Base-by-base conservation (phyloP, 2,888 invertebrate species). In the Phymatocera aterrima region DNA sequence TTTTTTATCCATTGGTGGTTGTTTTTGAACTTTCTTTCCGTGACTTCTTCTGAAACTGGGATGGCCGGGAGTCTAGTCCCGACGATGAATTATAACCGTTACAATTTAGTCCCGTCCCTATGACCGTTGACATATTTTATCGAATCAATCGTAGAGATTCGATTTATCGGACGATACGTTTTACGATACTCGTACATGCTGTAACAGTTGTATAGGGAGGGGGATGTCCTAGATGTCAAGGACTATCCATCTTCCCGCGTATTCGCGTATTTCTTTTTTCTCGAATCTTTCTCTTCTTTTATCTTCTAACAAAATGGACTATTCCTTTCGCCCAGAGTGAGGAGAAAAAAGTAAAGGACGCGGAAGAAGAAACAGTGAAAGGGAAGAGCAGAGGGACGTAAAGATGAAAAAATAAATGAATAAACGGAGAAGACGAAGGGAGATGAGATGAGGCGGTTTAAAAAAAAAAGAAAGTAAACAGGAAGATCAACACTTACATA, bases 121-220 rank as follows among this genome's bases (percentile, higher is more conserved):
- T 15, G 34, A n/a, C n/a, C 61, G 18, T 28, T 31, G n/a, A 43
- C 21, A 31, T 21, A 68, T 46, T 28, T 46, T 68, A 68, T 68
- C 68, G 68, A 68, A 68, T 68, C 68, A 68, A 68, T 68, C 68
- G n/a, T 15, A 24, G 60, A n/a, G 60, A 60, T 28, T 46, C 24
- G 68, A 68, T 68, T 68, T 46, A 68, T 68, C 68, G 43, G 24
- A 46, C 46, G 46, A 34, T n/a, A 28, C 57, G 12, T 10, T 46
- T 10, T 46, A 3, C 21, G 21, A 21, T 57, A 28, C 24, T 8
- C 28, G 24, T 28, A 57, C 18, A 6, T 57, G 57, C 24, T 8
- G 57, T 57, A 57, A 57, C 18, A 6, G 51, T 18, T 51, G 24
- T 51, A 18, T 21, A 10, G 18, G 21, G 18, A 1, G 18, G 51